These are phyloP conservation scores for Lepidothrix coronata DNA, from an alignment of 2,113 vertebrate genomes.

Conservation along the genomic window DNA sequence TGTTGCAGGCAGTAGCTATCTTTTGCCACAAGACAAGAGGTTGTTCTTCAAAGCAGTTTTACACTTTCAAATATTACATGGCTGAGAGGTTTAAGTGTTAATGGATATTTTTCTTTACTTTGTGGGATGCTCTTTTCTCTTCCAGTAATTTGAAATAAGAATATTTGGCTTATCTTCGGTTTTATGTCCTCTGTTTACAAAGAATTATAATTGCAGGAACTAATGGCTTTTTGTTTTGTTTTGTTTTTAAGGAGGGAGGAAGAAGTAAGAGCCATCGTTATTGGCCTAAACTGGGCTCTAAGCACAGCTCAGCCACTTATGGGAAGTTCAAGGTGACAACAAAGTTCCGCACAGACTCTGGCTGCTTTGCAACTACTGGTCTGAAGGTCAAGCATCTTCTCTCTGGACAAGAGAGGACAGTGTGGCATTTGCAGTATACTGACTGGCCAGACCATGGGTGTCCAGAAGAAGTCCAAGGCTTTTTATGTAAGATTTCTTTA, in stretches of 20 bases:
- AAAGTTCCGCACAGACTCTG: slow-evolving; percentile 86
- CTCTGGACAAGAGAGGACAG: slow-evolving; percentile 82
- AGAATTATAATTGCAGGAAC: neutral
- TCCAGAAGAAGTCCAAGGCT: slow-evolving; percentile 91
- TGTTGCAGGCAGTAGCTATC: neutral
- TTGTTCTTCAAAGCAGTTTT: neutral
- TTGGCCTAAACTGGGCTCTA: slow-evolving; percentile 86
- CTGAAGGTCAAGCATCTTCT: slow-evolving; percentile 86
- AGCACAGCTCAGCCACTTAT: slow-evolving; percentile 85
- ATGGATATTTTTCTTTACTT: neutral
- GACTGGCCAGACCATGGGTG: slow-evolving; percentile 90
- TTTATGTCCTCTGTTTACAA: neutral
- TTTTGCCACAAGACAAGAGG: neutral
- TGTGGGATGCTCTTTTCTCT: neutral
- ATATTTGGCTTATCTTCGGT: neutral
- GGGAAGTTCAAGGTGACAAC: slow-evolving; percentile 89
- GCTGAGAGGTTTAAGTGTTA: neutral
- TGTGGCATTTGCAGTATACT: slow-evolving; percentile 87
- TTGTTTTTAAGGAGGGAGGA: slow-evolving; percentile 77
- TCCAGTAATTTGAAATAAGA: neutral
- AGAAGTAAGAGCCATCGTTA: slow-evolving; percentile 85
- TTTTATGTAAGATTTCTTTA: slow-evolving; percentile 83
- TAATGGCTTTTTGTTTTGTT: neutral
- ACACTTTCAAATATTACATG: neutral
- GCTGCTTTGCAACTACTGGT: slow-evolving; percentile 85